A percentile compares a stretch with the other conserved stretches of the same genome.
Evolutionary conservation across 1,140 invertebrate species (phyloP).

Genomic region (Colletes gigas): DNA sequence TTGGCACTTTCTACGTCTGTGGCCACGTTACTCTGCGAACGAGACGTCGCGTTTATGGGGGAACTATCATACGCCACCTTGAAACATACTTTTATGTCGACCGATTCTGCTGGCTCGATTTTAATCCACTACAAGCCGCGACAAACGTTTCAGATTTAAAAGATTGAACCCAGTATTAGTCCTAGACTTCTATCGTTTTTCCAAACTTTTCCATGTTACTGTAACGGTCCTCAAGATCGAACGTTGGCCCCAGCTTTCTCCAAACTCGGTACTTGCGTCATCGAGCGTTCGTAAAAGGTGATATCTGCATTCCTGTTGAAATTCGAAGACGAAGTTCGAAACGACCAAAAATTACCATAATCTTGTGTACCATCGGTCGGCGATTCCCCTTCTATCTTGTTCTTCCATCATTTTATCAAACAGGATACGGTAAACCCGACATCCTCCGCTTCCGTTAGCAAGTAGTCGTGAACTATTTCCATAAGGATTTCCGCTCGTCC

Average conservation of each 20-base stretch:
- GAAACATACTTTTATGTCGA: too few species aligned
- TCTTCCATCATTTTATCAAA: conserved; percentile 27
- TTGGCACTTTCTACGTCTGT: not conserved
- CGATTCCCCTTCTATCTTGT: conserved; percentile 24
- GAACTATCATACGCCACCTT: not conserved
- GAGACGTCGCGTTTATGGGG: not conserved
- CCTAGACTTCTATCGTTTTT: too few species aligned
- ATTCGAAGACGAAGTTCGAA: conserved; percentile 17
- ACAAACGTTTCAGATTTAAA: too few species aligned
- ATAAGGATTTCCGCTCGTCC: conserved; percentile 47
- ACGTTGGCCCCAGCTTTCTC: too few species aligned
- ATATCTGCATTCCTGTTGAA: too few species aligned
- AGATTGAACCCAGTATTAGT: too few species aligned
- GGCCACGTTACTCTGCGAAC: too few species aligned
- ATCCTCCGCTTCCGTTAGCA: conserved; percentile 34
- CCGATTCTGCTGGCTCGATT: too few species aligned
- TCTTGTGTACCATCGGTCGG: conserved; percentile 32
- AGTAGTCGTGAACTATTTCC: conserved; percentile 30
- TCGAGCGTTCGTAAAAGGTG: too few species aligned
- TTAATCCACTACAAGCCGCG: not conserved
- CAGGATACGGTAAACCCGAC: conserved; percentile 13
- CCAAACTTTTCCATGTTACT: too few species aligned
- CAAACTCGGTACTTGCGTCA: not conserved
- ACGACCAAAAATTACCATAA: conserved; percentile 36
- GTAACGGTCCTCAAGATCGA: too few species aligned